A percentile compares a stretch with the other conserved stretches of the same genome.
Evolutionary conservation across 2,888 invertebrate genomes (phyloP).

Genomic region (Polyommatus iphigenia): DNA sequence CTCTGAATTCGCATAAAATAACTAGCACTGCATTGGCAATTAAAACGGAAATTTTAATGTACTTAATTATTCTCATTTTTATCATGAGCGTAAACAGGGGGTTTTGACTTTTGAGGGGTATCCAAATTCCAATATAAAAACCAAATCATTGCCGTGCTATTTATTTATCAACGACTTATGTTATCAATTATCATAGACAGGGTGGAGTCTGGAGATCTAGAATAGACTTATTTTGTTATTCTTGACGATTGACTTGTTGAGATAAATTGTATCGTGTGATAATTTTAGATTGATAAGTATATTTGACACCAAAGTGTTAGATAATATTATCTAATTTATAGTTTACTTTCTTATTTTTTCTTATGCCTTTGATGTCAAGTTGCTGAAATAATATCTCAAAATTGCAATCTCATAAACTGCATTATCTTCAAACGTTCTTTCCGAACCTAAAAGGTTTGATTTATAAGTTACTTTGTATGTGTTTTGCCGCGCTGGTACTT

Average conservation of each 20-base stretch:
- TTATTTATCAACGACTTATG: background rate
- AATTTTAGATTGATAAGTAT: background rate
- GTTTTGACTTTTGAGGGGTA: too few species aligned
- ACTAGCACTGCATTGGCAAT: too few species aligned
- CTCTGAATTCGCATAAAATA: too few species aligned
- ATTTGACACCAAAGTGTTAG: background rate
- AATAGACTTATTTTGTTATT: background rate
- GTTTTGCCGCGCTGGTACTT: slow-evolving; percentile 6
- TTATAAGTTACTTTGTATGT: slow-evolving; percentile 29
- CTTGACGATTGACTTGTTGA: background rate
- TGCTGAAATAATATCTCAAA: background rate
- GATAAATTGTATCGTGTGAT: slow-evolving; percentile 1
- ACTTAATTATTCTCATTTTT: too few species aligned
- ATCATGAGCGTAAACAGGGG: too few species aligned
- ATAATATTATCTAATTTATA: background rate
- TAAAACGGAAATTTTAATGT: too few species aligned
- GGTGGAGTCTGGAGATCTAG: background rate
- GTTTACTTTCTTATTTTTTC: background rate
- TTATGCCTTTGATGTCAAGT: background rate
- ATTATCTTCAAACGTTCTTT: slow-evolving; percentile 14
- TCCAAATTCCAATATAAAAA: too few species aligned
- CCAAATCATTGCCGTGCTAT: background rate
- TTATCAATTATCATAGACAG: background rate
- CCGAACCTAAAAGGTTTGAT: slow-evolving; percentile 10
- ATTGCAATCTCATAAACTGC: background rate